These are phyloP conservation scores for Caenorhabditis plicata DNA, from an alignment of 2,888 invertebrate species.

Conservation along the genomic window DNA sequence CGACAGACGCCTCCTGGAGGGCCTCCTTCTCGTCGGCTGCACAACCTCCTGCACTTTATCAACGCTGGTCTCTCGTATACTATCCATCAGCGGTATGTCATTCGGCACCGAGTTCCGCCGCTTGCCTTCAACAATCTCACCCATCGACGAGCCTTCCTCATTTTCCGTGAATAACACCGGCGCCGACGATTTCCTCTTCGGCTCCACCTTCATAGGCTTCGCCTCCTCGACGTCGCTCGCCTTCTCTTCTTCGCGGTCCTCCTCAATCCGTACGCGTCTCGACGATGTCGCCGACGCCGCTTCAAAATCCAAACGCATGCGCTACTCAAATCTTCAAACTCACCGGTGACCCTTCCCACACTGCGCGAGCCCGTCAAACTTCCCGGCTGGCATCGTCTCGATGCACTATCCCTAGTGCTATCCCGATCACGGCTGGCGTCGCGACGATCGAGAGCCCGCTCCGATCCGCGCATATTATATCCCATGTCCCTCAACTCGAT, in stretches of 20 bases:
- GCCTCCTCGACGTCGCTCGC: slow-evolving; percentile 1
- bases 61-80: too few species aligned
- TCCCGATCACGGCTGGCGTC: not conserved
- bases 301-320: not conserved
- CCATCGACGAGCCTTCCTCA: not conserved
- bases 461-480: slow-evolving; percentile 18
- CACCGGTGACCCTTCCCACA: too few species aligned
- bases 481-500: slow-evolving; percentile 36
- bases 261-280: too few species aligned
- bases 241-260: not conserved
- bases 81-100: too few species aligned
- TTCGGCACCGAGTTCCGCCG: too few species aligned
- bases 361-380: too few species aligned
- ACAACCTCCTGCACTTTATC: too few species aligned
- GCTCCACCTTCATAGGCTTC: slow-evolving; percentile 3
- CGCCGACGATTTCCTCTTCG: too few species aligned
- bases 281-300: slow-evolving; percentile 11
- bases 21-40: slow-evolving; percentile 5
- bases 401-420: not conserved
- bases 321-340: not conserved
- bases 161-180: too few species aligned
- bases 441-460: slow-evolving; percentile 9
- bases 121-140: slow-evolving; percentile 3
- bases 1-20: slow-evolving; percentile 17
- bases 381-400: not conserved